phyloP scores from a whole-genome alignment of 1,140 invertebrate genomes.

The Cydia strobilella region DNA sequence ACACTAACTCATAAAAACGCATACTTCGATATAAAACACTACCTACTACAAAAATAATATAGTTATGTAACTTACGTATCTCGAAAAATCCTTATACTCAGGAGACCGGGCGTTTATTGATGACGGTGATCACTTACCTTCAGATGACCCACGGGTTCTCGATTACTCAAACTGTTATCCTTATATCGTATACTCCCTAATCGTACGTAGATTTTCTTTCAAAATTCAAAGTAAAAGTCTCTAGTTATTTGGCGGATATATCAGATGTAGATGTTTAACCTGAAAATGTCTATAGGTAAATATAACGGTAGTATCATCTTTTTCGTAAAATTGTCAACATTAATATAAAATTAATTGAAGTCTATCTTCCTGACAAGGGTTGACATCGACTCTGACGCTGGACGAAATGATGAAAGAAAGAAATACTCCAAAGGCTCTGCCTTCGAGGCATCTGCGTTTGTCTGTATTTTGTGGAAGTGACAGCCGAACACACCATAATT shows the following conservation, averaged over 20 bases:
- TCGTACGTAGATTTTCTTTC: background rate
- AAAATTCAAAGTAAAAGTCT: background rate
- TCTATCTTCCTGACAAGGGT: slow-evolving; percentile 38
- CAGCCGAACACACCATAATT: background rate
- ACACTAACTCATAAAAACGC: too few relatives aligned
- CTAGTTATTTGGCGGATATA: background rate
- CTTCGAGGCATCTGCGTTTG: slow-evolving; percentile 22
- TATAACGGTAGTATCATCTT: slow-evolving; percentile 17
- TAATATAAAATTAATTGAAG: slow-evolving; percentile 35
- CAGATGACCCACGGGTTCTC: slow-evolving; percentile 12
- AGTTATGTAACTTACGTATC: background rate
- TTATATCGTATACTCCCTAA: background rate
- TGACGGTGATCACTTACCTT: slow-evolving; percentile 9
- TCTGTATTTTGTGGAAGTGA: slow-evolving; percentile 20
- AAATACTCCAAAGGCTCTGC: slow-evolving; percentile 15
- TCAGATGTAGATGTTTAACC: background rate
- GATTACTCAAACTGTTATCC: slow-evolving; percentile 10
- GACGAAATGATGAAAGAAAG: slow-evolving; percentile 25
- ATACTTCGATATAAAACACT: too few relatives aligned
- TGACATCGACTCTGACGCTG: slow-evolving; percentile 36
- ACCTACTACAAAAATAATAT: too few relatives aligned
- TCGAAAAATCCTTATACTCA: background rate
- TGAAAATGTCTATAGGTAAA: slow-evolving; percentile 1
- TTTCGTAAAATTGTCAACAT: slow-evolving; percentile 30
- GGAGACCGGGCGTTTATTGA: slow-evolving; percentile 15